Evolutionary conservation across 2,888 invertebrate genomes (phyloP).

Genomic region (Alsophila aescularia): DNA sequence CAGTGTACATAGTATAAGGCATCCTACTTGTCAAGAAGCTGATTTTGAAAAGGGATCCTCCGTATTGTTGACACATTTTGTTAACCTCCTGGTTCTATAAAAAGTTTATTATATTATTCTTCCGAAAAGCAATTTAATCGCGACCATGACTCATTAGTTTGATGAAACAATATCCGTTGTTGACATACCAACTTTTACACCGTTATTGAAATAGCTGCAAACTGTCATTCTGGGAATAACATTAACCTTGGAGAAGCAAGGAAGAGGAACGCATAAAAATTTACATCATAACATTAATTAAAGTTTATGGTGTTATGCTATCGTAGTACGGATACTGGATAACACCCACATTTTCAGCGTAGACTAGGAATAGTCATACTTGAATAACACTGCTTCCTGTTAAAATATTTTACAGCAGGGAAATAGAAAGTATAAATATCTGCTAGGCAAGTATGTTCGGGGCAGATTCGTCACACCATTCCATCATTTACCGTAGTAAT

Average conservation of each 20-base stretch:
- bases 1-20: too few relatives aligned
- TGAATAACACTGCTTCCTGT: not conserved
- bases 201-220: conserved; percentile 5
- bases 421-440: too few relatives aligned
- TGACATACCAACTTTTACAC: conserved; percentile 6
- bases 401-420: too few relatives aligned
- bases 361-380: not conserved
- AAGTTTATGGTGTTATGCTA: conserved; percentile 3
- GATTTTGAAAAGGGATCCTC: too few relatives aligned
- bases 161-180: conserved; percentile 4
- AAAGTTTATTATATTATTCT: not conserved
- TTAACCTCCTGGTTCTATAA: too few relatives aligned
- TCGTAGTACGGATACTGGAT: conserved; percentile 4
- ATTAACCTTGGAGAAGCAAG: conserved; percentile 15
- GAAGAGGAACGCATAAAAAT: conserved; percentile 17
- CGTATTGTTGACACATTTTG: too few relatives aligned
- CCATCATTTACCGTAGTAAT: too few relatives aligned
- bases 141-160: not conserved
- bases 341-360: not conserved
- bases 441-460: too few relatives aligned
- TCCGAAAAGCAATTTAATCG: not conserved
- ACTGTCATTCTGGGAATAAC: conserved; percentile 10
- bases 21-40: too few relatives aligned
- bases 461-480: too few relatives aligned
- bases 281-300: conserved; percentile 3